Percentiles rank a stretch among this genome's conserved stretches.
Evolutionary conservation across 2,113 vertebrate species (phyloP).

Genomic region (Microtus pennsylvanicus): DNA sequence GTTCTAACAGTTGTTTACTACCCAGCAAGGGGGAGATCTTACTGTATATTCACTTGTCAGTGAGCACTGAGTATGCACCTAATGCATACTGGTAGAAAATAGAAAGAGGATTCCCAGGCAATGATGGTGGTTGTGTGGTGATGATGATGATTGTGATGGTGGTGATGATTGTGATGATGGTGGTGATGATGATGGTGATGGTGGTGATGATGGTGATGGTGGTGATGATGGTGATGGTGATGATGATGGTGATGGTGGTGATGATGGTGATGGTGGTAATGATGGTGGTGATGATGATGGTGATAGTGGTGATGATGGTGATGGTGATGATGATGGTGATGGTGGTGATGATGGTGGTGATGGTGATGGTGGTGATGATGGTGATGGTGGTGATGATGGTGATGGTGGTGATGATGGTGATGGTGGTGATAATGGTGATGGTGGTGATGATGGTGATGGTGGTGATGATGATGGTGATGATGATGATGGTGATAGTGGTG

Average conservation of each 20-base stretch:
- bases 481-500: not conserved
- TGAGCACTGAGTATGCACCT: not conserved
- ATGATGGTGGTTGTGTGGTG: not conserved
- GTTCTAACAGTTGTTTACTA: not conserved
- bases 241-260: not conserved
- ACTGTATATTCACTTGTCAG: not conserved
- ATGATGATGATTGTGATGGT: not conserved
- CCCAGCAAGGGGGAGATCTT: not conserved
- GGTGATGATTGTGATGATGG: not conserved
- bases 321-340: not conserved
- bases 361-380: not conserved
- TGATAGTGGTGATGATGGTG: not conserved
- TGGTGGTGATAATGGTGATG: not conserved
- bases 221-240: not conserved
- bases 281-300: not conserved
- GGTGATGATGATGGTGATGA: not conserved
- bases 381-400: not conserved
- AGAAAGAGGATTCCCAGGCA: no score
- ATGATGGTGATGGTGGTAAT: not conserved
- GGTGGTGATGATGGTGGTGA: no score
- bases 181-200: not conserved
- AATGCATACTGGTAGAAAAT: not conserved
- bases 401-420: not conserved
- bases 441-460: not conserved
- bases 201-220: accelerated